Conservation (phyloP, 1,140 invertebrate species). For the Macrobrachium nipponense region DNA sequence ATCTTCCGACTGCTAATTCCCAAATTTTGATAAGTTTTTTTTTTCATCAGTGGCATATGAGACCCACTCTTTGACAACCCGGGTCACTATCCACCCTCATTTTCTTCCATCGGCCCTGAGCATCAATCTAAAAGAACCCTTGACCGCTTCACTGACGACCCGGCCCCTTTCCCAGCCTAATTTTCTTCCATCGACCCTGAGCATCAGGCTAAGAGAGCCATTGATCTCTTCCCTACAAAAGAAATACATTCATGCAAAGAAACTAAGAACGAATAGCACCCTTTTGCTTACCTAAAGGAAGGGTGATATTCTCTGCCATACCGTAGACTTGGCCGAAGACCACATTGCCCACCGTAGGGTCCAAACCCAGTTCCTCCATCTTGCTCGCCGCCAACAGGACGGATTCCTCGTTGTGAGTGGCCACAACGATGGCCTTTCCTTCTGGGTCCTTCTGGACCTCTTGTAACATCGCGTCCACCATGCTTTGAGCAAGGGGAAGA, state of each 20-base stretch:
- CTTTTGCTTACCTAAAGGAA: constrained; percentile 70
- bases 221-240: too few relatives aligned
- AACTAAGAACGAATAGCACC: background rate
- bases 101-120: too few relatives aligned
- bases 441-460: background rate
- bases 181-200: too few relatives aligned
- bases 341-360: constrained; percentile 64
- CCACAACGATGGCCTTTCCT: constrained; percentile 65
- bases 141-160: too few relatives aligned
- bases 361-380: constrained; percentile 61
- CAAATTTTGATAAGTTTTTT: too few relatives aligned
- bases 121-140: too few relatives aligned
- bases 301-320: constrained; percentile 74
- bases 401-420: constrained; percentile 68
- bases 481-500: constrained; percentile 43
- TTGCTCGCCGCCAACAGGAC: constrained; percentile 65
- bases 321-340: constrained; percentile 74
- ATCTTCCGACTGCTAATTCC: too few relatives aligned
- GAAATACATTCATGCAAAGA: background rate
- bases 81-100: too few relatives aligned
- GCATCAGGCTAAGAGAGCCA: too few relatives aligned
- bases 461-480: constrained; percentile 57
- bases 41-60: too few relatives aligned
- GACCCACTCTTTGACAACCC: too few relatives aligned
- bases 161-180: too few relatives aligned